Base-by-base conservation (phyloP, 1,140 invertebrate genomes). In the Periplaneta americana region DNA sequence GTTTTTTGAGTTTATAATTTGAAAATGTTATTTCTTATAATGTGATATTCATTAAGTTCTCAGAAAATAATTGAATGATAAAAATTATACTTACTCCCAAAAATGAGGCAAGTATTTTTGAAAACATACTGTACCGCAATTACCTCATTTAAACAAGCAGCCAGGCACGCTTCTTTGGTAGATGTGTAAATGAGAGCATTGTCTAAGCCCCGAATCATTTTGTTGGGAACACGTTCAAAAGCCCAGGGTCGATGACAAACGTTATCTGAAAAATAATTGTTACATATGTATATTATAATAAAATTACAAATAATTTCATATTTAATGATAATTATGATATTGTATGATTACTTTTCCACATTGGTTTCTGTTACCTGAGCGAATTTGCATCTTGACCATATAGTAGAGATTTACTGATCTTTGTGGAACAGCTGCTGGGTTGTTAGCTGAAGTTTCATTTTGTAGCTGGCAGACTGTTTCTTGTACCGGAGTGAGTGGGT, bases 121-220 rank as follows among this genome's bases (percentile, higher is more conserved):
- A 48, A 31, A 80, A 8, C 31, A 82, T 86, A 89, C n/a, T n/a
- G n/a, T n/a, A n/a, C n/a, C n/a, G n/a, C n/a, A n/a, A n/a, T n/a
- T 90, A 95, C 94, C 91, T 98, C 97, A 86, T 97, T 97, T 18
- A 98, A 89, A 88, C 97, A 98, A 17, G 96, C 94, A 22, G 96
- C 95, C 13, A 98, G 89, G 87, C 97, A 98, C 66, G 96, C 96
- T 89, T 98, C 96, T 87, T 98, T 98, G 37, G 96, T 97, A 34
- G 96, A 96, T 0, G 96, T 97, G 88, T 97, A 98, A 85, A 98
- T 97, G 36, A 97, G 90, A 18, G 96, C 96, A 86, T 97, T 97
- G 89, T 98, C 96, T 82, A 96, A 88, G 0, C 96, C 96, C 36
- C 96, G 91, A 10, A 98, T 94, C 89, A 97, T 94, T 87, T 97